phyloP scores from a whole-genome alignment of 2,888 invertebrate species.

The Eupithecia insigniata region DNA sequence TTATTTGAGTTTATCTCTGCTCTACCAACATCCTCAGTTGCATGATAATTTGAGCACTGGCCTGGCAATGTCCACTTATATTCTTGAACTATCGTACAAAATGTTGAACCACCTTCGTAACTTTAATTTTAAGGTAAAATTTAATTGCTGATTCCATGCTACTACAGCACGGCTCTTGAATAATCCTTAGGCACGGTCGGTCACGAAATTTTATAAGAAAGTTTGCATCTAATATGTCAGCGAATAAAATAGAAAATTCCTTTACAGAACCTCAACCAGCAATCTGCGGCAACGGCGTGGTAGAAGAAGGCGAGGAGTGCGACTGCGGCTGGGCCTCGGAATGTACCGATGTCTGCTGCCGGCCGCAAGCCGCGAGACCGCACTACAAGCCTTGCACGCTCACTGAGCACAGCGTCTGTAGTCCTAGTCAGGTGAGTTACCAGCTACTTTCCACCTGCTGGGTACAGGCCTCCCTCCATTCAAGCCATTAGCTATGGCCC shows the following conservation, averaged over 20 bases:
- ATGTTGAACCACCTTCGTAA: too few species aligned
- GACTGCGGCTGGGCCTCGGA: conserved; percentile 99
- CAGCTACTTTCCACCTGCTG: too few species aligned
- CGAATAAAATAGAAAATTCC: not conserved
- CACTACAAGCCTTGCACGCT: conserved; percentile 94
- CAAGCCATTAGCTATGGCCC: too few species aligned
- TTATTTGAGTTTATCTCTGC: too few species aligned
- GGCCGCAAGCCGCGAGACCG: conserved; percentile 93
- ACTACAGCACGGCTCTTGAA: too few species aligned
- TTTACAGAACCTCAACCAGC: conserved; percentile 93
- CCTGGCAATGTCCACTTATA: too few species aligned
- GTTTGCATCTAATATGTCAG: not conserved
- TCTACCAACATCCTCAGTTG: too few species aligned
- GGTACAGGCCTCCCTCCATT: too few species aligned
- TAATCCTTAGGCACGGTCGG: not conserved
- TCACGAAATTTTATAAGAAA: not conserved
- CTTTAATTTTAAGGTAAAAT: too few species aligned
- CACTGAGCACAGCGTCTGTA: conserved; percentile 90
- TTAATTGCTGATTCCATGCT: too few species aligned
- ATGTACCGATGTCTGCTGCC: conserved; percentile 96
- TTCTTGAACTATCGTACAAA: too few species aligned
- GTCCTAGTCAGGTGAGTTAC: conserved; percentile 89
- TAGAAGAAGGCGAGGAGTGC: conserved; percentile 98
- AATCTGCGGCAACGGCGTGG: conserved; percentile 99
- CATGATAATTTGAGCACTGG: too few species aligned